These are phyloP conservation scores for Cololabis saira DNA, from an alignment of 2,113 vertebrate genomes.

Conservation along the genomic window DNA sequence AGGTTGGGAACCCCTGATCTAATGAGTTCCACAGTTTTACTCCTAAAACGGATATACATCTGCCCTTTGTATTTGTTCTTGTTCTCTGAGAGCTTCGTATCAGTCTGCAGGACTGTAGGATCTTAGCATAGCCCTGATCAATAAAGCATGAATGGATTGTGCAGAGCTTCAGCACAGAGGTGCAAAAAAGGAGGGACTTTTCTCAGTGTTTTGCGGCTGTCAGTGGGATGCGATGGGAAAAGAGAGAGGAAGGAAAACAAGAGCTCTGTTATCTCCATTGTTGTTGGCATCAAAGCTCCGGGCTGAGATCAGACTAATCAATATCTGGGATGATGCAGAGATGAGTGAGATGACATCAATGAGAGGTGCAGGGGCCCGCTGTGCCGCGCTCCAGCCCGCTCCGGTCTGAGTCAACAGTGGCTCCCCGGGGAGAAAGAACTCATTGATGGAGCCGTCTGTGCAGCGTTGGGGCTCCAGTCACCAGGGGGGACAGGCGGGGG, in stretches of 20 bases:
- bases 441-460: conserved; percentile 56
- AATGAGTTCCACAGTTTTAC: no score
- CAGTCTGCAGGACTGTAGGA: conserved; percentile 19
- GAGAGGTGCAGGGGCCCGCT: conserved; percentile 58
- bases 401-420: conserved; percentile 62
- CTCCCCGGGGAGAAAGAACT: conserved; percentile 48
- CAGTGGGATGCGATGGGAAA: conserved; percentile 15
- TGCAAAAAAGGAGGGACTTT: not conserved
- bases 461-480: conserved; percentile 31
- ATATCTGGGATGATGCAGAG: conserved; percentile 67
- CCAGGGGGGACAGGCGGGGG: not conserved
- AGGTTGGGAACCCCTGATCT: no score
- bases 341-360: conserved; percentile 71
- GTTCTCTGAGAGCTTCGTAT: conserved; percentile 11
- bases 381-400: conserved; percentile 35
- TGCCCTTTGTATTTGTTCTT: no score
- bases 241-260: conserved; percentile 10
- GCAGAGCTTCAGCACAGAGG: conserved; percentile 1
- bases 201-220: conserved; percentile 20
- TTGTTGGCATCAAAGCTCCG: conserved; percentile 53
- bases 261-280: conserved; percentile 27
- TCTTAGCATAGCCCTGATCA: conserved; percentile 5
- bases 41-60: no score
- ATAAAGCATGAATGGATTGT: conserved; percentile 17
- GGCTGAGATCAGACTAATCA: conserved; percentile 76